Evolutionary conservation across 2,888 invertebrate species (phyloP).

Genomic region (Clanis bilineata): DNA sequence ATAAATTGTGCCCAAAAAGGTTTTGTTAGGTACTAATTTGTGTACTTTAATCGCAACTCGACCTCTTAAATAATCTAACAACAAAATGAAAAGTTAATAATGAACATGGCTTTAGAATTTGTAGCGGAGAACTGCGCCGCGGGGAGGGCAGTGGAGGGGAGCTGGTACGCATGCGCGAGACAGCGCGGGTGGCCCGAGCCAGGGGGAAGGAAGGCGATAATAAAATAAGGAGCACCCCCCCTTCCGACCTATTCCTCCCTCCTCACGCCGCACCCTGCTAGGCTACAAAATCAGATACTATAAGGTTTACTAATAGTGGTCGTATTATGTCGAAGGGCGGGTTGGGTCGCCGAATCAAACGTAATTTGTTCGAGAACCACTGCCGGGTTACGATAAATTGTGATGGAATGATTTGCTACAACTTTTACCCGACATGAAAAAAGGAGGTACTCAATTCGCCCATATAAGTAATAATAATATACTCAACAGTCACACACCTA

Average conservation of each 20-base stretch:
- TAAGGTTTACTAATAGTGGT: conserved; percentile 26
- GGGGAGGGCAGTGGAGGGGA: conserved; percentile 9
- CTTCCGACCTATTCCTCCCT: conserved; percentile 20
- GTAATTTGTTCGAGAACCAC: background rate
- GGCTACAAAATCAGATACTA: conserved; percentile 34
- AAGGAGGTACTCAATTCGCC: too few relatives aligned
- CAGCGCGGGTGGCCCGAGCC: conserved; percentile 10
- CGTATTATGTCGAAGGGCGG: background rate
- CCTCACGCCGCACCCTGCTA: conserved; percentile 28
- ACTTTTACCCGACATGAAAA: too few relatives aligned
- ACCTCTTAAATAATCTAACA: conserved; percentile 16
- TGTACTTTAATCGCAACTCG: conserved; percentile 8
- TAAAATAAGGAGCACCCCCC: conserved; percentile 45
- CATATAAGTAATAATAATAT: too few relatives aligned
- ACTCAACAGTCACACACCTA: too few relatives aligned
- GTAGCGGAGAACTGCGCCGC: conserved; percentile 20
- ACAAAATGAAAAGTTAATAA: conserved; percentile 31
- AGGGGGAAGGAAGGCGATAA: conserved; percentile 50
- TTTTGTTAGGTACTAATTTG: background rate
- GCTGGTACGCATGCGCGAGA: conserved; percentile 32
- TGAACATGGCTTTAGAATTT: background rate
- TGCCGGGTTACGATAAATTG: background rate
- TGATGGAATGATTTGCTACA: background rate
- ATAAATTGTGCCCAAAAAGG: background rate
- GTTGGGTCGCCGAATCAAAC: background rate